Evolutionary conservation across 2,888 invertebrate species (phyloP).

Genomic region (Eristalis arbustorum): DNA sequence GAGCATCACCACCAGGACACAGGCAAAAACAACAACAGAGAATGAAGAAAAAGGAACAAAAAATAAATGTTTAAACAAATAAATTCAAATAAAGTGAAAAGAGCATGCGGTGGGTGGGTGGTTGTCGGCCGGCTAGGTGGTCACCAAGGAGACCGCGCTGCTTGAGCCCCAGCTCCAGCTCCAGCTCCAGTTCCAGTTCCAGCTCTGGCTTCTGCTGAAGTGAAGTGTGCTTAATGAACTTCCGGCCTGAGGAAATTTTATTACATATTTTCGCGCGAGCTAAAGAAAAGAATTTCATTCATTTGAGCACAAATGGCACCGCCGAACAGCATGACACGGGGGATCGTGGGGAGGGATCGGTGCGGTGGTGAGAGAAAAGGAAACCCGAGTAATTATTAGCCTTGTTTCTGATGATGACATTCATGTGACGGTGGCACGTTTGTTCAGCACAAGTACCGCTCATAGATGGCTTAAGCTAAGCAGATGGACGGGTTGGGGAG

Average conservation of each 20-base stretch:
- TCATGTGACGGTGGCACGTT: slow-evolving; percentile 47
- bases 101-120: background rate
- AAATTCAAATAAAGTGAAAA: slow-evolving; percentile 30
- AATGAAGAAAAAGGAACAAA: background rate
- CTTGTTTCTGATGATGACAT: slow-evolving; percentile 47
- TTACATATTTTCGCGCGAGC: slow-evolving; percentile 22
- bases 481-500: background rate
- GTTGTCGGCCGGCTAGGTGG: background rate
- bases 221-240: slow-evolving; percentile 70
- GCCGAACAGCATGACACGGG: background rate
- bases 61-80: slow-evolving; percentile 38
- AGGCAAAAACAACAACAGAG: background rate
- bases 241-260: slow-evolving; percentile 67
- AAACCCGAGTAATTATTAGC: slow-evolving; percentile 62
- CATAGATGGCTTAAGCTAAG: background rate
- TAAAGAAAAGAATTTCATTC: slow-evolving; percentile 45
- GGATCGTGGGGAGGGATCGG: slow-evolving; percentile 2
- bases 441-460: background rate
- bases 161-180: background rate
- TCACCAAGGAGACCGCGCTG: background rate
- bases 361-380: slow-evolving; percentile 15
- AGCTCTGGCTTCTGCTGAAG: background rate
- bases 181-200: background rate
- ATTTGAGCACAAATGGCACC: slow-evolving; percentile 57
- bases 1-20: background rate